Conservation (phyloP, 2,113 vertebrate genomes). For the Gopherus evgoodei region DNA sequence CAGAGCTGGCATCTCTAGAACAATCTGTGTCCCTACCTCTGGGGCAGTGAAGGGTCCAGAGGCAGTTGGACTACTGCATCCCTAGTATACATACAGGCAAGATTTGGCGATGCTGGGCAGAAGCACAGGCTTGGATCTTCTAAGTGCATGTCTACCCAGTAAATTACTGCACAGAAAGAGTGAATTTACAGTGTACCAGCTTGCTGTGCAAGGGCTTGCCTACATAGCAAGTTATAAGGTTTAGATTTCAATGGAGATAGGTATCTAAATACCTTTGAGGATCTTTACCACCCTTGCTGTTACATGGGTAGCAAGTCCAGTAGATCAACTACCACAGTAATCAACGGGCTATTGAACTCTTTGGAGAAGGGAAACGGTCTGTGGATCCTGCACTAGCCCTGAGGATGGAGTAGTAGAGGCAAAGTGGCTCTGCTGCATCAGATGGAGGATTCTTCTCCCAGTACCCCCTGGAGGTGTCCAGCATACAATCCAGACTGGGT, state of each 20-base stretch:
- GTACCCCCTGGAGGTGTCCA: neutral
- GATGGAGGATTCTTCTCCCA: neutral
- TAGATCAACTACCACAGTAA: neutral
- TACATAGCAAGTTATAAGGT: neutral
- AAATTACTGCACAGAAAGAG: neutral
- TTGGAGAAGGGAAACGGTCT: neutral
- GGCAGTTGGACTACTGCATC: neutral
- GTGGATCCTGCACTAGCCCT: neutral
- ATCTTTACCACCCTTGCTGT: neutral
- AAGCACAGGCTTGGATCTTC: neutral
- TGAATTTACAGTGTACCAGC: neutral
- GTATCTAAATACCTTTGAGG: neutral
- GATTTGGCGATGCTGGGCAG: fast-evolving
- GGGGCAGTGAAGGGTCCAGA: neutral
- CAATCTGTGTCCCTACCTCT: neutral
- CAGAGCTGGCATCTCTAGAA: too few relatives aligned
- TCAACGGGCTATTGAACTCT: neutral
- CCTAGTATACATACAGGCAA: neutral
- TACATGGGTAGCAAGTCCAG: neutral
- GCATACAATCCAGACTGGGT: neutral
- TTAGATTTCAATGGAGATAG: neutral
- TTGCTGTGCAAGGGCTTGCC: neutral
- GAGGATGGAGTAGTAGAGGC: neutral
- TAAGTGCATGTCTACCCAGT: neutral
- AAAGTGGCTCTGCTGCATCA: neutral